Evolutionary conservation across 2,888 invertebrate genomes (phyloP).

Genomic region (Habrosyne pyritoides): DNA sequence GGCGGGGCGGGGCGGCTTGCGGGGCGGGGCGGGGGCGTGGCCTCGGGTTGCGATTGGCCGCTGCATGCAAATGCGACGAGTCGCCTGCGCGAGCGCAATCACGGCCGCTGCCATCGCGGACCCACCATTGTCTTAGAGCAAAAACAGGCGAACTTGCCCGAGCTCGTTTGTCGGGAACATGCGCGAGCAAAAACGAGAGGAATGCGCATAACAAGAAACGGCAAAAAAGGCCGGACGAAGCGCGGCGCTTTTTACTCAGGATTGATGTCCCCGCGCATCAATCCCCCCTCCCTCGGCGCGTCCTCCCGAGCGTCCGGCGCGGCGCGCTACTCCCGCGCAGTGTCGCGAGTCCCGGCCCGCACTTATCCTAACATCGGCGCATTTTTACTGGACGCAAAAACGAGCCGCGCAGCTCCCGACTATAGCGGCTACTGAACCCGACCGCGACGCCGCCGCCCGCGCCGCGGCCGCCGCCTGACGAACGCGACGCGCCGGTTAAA

Average conservation of each 20-base stretch:
- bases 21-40: constrained; percentile 45
- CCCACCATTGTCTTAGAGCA: constrained; percentile 62
- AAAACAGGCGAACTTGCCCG: constrained; percentile 51
- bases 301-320: background rate
- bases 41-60: constrained; percentile 55
- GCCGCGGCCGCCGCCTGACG: no score
- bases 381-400: constrained; percentile 34
- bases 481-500: constrained; percentile 13
- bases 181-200: constrained; percentile 65
- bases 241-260: constrained; percentile 66
- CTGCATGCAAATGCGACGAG: constrained; percentile 72
- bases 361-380: constrained; percentile 25
- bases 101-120: constrained; percentile 39
- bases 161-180: constrained; percentile 67
- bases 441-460: background rate
- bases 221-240: constrained; percentile 60
- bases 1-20: constrained; percentile 19
- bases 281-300: constrained; percentile 14
- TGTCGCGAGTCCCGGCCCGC: constrained; percentile 26
- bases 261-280: constrained; percentile 59
- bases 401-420: constrained; percentile 23
- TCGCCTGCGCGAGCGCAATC: constrained; percentile 68
- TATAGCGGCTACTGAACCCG: constrained; percentile 30
- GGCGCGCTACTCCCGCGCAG: constrained; percentile 30
- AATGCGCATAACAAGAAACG: constrained; percentile 76